Percentiles rank a stretch among this genome's conserved stretches.
phyloP scores from a whole-genome alignment of 2,888 invertebrate species.

The Thelaira solivaga region DNA sequence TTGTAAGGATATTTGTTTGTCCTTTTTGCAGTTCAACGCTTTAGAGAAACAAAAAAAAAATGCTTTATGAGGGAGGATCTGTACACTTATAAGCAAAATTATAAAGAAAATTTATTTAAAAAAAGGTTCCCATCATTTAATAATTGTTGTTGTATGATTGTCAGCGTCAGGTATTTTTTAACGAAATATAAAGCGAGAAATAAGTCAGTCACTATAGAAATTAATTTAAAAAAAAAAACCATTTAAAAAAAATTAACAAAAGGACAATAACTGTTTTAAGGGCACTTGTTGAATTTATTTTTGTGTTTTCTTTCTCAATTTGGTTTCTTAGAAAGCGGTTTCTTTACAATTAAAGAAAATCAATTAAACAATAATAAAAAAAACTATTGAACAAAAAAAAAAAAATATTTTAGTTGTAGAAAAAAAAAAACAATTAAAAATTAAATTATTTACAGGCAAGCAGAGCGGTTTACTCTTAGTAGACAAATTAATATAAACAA shows the following conservation, averaged over 20 bases:
- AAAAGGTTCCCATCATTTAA: conserved; percentile 54
- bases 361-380: conserved; percentile 53
- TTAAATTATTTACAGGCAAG: too few species aligned
- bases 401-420: too few species aligned
- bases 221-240: conserved; percentile 28
- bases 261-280: conserved; percentile 41
- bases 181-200: conserved; percentile 50
- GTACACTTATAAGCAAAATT: conserved; percentile 46
- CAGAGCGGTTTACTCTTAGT: too few species aligned
- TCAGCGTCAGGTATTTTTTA: conserved; percentile 54
- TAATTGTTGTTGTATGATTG: not conserved
- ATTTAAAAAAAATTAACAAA: conserved; percentile 33
- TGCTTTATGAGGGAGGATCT: conserved; percentile 53
- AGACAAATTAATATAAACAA: too few species aligned
- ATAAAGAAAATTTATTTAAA: not conserved
- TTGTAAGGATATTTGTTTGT: conserved; percentile 39
- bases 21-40: conserved; percentile 61
- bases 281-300: conserved; percentile 40
- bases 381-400: too few species aligned
- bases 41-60: conserved; percentile 23
- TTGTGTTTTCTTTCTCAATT: not conserved
- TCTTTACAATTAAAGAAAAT: conserved; percentile 26
- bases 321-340: conserved; percentile 41
- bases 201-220: conserved; percentile 55
- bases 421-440: too few species aligned